phyloP scores from a whole-genome alignment of 2,797 vertebrate genomes.

The Sebastes matsubarae region DNA sequence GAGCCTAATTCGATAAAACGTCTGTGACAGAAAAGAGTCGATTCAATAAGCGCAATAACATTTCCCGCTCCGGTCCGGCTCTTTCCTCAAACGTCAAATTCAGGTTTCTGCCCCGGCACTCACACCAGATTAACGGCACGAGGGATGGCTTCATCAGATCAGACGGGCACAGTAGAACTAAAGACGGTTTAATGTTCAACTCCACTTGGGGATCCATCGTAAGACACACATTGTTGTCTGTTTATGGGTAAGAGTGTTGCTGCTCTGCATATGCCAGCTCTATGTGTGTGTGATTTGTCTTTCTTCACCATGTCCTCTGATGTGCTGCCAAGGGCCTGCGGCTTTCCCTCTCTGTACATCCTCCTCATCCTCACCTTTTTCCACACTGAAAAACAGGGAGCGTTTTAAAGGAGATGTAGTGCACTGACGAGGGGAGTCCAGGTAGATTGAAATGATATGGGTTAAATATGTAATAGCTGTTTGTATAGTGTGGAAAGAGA shows the following conservation, averaged over 20 bases:
- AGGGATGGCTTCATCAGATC: neutral
- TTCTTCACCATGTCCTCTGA: constrained; percentile 51
- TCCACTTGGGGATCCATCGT: neutral
- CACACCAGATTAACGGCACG: neutral
- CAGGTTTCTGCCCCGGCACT: neutral
- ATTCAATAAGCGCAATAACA: constrained; percentile 28
- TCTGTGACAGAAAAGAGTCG: constrained; percentile 6
- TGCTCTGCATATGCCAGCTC: constrained; percentile 30
- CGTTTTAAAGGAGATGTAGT: neutral
- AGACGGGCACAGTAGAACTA: neutral
- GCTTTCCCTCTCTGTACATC: constrained; percentile 32
- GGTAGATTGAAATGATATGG: neutral
- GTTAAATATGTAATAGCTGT: neutral
- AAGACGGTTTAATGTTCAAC: constrained; percentile 22
- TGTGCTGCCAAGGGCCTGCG: constrained; percentile 51
- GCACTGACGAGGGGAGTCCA: neutral
- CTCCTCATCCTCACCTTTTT: constrained; percentile 48
- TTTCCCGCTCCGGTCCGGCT: neutral
- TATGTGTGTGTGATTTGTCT: constrained; percentile 17
- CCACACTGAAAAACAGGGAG: neutral
- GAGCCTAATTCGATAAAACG: constrained; percentile 28
- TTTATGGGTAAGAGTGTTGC: constrained; percentile 5
- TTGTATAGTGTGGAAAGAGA: neutral
- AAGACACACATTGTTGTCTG: constrained; percentile 11
- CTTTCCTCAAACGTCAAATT: constrained; percentile 5